A percentile compares a stretch with the other conserved stretches of the same genome.
Conservation (phyloP, 2,888 invertebrate genomes). For the Pteria penguin region DNA sequence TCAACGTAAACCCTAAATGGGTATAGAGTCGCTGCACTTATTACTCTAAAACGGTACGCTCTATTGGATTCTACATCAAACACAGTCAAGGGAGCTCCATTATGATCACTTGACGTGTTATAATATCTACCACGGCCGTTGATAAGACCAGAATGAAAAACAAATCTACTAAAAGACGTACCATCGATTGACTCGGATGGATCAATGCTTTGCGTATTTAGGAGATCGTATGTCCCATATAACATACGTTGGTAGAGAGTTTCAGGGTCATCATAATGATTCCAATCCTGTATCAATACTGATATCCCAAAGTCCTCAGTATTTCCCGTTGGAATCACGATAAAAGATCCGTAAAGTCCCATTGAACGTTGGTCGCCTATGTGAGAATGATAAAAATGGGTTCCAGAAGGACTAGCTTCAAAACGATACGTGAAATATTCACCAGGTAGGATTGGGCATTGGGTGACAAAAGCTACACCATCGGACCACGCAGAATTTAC, state of each 20-base stretch:
- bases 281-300: slow-evolving; percentile 41
- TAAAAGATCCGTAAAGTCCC: slow-evolving; percentile 58
- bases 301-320: slow-evolving; percentile 21
- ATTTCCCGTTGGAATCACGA: slow-evolving; percentile 37
- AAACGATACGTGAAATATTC: slow-evolving; percentile 61
- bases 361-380: slow-evolving; percentile 56
- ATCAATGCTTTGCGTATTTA: neutral
- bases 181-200: slow-evolving; percentile 31
- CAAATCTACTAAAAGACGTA: slow-evolving; percentile 29
- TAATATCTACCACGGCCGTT: slow-evolving; percentile 58
- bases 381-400: slow-evolving; percentile 62
- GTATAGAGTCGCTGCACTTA: slow-evolving; percentile 55
- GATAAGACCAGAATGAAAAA: slow-evolving; percentile 48
- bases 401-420: slow-evolving; percentile 53
- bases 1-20: slow-evolving; percentile 54
- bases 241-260: slow-evolving; percentile 27
- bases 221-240: slow-evolving; percentile 12
- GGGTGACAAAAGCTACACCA: slow-evolving; percentile 62
- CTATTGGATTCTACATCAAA: slow-evolving; percentile 54
- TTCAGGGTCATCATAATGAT: slow-evolving; percentile 45
- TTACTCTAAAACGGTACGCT: too few relatives aligned
- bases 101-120: slow-evolving; percentile 20
- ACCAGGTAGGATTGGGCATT: slow-evolving; percentile 62
- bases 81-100: slow-evolving; percentile 49
- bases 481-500: slow-evolving; percentile 59